Evolutionary conservation across 2,113 vertebrate genomes (phyloP).

Genomic region (Tachycineta bicolor): DNA sequence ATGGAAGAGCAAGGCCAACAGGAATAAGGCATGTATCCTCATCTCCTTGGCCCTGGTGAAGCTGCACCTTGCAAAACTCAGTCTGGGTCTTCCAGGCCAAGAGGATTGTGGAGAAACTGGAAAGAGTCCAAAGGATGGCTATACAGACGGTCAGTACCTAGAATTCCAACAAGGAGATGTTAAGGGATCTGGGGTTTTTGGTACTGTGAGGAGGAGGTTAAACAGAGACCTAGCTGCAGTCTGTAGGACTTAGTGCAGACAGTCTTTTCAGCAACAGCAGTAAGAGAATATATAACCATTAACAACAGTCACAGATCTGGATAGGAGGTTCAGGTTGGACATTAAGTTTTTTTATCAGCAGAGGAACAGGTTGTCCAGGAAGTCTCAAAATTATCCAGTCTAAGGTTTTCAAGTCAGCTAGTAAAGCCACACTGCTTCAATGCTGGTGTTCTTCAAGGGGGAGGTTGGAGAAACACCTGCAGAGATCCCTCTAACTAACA

Average conservation of each 20-base stretch:
- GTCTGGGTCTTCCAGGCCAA: neutral
- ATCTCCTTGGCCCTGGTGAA: neutral
- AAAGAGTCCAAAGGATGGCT: neutral
- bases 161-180: neutral
- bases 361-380: neutral
- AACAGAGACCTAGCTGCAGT: neutral
- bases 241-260: neutral
- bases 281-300: neutral
- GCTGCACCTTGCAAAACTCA: neutral
- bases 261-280: neutral
- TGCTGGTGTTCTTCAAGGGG: neutral
- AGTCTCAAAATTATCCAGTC: neutral
- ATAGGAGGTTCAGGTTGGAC: neutral
- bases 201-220: neutral
- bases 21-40: neutral
- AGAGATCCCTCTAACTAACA: neutral
- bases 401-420: neutral
- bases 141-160: neutral
- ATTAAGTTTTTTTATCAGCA: neutral
- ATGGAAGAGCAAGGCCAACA: neutral
- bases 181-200: neutral
- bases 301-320: neutral
- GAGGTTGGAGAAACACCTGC: neutral
- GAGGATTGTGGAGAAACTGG: neutral
- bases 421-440: neutral